phyloP scores from a whole-genome alignment of 1,140 invertebrate species.

The Glossosoma conforme region DNA sequence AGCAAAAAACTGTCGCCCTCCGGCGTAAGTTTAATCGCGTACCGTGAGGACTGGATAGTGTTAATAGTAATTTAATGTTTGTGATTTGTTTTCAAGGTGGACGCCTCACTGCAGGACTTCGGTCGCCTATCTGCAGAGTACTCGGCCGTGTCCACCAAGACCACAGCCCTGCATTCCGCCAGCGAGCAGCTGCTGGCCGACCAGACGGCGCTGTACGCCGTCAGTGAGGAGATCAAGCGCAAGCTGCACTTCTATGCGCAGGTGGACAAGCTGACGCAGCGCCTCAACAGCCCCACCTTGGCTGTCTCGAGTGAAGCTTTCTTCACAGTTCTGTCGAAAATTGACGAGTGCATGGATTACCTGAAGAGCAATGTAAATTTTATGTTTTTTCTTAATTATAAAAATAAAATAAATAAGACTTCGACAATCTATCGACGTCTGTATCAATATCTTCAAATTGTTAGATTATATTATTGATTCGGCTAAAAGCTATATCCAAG shows the following conservation, averaged over 20 bases:
- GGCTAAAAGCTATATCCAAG: too few relatives aligned
- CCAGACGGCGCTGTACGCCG: slow-evolving; percentile 74
- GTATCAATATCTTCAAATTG: too few relatives aligned
- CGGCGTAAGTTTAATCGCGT: too few relatives aligned
- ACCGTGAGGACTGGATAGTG: too few relatives aligned
- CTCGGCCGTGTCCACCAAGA: slow-evolving; percentile 81
- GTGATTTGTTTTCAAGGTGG: slow-evolving; percentile 53
- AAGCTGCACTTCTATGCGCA: slow-evolving; percentile 83
- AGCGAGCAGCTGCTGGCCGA: slow-evolving; percentile 86
- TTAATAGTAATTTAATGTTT: neutral
- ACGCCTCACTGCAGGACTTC: slow-evolving; percentile 66
- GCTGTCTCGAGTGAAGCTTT: slow-evolving; percentile 80
- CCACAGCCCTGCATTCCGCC: slow-evolving; percentile 80
- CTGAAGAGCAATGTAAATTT: slow-evolving; percentile 72
- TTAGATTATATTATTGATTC: too few relatives aligned
- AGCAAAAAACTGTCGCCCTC: too few relatives aligned
- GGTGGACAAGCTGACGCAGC: slow-evolving; percentile 73
- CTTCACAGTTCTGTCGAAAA: slow-evolving; percentile 71
- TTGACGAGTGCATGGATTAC: slow-evolving; percentile 85
- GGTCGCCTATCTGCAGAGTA: slow-evolving; percentile 71
- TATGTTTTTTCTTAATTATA: too few relatives aligned
- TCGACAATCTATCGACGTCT: too few relatives aligned
- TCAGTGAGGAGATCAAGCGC: slow-evolving; percentile 73
- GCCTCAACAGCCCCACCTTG: slow-evolving; percentile 71
- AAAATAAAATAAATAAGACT: neutral